These are phyloP conservation scores for Lagorchestes hirsutus DNA, from an alignment of 2,797 vertebrate genomes.

Conservation along the genomic window DNA sequence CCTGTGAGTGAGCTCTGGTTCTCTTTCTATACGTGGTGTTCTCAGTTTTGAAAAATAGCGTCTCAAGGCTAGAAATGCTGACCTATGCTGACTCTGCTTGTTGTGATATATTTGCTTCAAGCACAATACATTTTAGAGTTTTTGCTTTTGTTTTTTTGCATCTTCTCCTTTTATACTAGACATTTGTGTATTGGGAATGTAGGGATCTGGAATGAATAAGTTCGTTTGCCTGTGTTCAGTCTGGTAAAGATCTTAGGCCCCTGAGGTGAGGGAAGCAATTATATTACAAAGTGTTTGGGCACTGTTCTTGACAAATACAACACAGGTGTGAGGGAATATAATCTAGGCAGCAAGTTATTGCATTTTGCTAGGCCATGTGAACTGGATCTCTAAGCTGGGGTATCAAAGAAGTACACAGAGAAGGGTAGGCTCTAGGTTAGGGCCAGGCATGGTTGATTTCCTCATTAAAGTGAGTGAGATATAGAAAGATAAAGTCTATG, in stretches of 20 bases:
- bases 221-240: neutral
- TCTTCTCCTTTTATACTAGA: neutral
- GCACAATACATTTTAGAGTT: neutral
- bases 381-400: neutral
- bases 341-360: neutral
- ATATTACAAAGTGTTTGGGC: neutral
- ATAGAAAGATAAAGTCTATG: too few relatives aligned
- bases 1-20: neutral
- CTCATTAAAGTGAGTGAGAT: neutral
- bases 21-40: neutral
- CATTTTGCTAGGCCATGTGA: neutral
- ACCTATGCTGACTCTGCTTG: neutral
- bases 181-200: neutral
- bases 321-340: neutral
- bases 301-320: neutral
- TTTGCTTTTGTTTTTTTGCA: too few relatives aligned
- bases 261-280: neutral
- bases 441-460: too few relatives aligned
- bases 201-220: neutral
- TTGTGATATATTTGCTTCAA: neutral
- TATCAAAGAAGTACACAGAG: neutral
- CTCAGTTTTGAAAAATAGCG: neutral
- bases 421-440: neutral
- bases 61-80: neutral
- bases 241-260: neutral